Evolutionary conservation across 2,888 invertebrate species (phyloP).

Genomic region (Eremobia ochroleuca): DNA sequence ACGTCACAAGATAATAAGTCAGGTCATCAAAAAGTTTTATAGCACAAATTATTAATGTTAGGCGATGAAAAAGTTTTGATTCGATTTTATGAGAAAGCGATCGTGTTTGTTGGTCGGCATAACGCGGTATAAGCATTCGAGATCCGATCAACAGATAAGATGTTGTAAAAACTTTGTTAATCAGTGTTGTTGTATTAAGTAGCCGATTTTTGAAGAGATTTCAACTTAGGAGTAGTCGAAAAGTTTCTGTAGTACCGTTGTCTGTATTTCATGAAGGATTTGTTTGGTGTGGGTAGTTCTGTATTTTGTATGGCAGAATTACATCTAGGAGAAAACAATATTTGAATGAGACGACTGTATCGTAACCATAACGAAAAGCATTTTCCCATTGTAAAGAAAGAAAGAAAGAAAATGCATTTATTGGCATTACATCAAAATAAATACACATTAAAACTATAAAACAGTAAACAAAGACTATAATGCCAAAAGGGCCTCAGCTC

Average conservation of each 20-base stretch:
- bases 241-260: slow-evolving; percentile 28
- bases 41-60: slow-evolving; percentile 65
- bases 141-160: slow-evolving; percentile 62
- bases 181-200: slow-evolving; percentile 55
- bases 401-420: no score
- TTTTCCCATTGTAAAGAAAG: no score
- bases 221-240: slow-evolving; percentile 28
- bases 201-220: slow-evolving; percentile 44
- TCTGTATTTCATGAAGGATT: slow-evolving; percentile 26
- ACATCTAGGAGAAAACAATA: neutral
- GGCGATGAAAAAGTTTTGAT: slow-evolving; percentile 67
- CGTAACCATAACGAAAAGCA: no score
- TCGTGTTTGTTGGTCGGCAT: slow-evolving; percentile 63
- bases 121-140: slow-evolving; percentile 34
- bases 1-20: slow-evolving; percentile 66
- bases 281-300: neutral
- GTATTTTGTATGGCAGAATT: neutral
- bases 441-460: no score
- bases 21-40: slow-evolving; percentile 68
- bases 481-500: no score
- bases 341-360: neutral
- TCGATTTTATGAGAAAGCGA: slow-evolving; percentile 65
- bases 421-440: no score
- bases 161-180: slow-evolving; percentile 64
- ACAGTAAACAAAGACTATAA: no score